Evolutionary conservation across 2,797 vertebrate species (phyloP).

Genomic region (Rallus crepitans): DNA sequence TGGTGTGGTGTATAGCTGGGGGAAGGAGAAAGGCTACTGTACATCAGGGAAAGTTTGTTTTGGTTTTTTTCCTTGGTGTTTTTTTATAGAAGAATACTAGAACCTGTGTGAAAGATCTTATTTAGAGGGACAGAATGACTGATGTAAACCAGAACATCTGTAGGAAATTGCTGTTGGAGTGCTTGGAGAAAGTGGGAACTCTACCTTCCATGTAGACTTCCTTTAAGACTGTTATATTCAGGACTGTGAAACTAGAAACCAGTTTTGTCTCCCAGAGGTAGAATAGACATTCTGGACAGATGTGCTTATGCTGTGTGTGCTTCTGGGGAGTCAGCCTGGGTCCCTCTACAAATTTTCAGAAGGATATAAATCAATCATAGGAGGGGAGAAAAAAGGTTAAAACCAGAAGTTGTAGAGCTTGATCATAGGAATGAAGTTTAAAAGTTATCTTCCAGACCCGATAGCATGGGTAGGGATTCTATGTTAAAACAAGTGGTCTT

Average conservation of each 20-base stretch:
- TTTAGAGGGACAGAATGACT: neutral
- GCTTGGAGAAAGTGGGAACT: neutral
- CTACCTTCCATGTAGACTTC: neutral
- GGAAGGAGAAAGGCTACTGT: neutral
- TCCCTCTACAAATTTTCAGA: neutral
- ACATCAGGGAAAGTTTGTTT: neutral
- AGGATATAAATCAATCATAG: neutral
- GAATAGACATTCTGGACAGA: neutral
- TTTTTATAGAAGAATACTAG: neutral
- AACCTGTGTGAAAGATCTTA: neutral
- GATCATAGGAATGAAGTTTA: neutral
- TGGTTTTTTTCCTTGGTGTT: too few relatives aligned
- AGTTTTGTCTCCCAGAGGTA: neutral
- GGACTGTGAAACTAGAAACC: neutral
- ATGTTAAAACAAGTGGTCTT: neutral
- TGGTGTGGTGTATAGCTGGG: neutral
- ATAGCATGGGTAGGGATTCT: neutral
- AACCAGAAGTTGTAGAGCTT: neutral
- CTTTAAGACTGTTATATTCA: neutral
- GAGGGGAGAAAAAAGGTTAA: neutral
- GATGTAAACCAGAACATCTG: neutral
- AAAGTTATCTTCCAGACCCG: neutral
- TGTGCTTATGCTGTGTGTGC: neutral
- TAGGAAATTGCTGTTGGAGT: neutral
- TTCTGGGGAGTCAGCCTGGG: neutral